Conservation (phyloP, 2,113 vertebrate species). For the Girardinichthys multiradiatus region DNA sequence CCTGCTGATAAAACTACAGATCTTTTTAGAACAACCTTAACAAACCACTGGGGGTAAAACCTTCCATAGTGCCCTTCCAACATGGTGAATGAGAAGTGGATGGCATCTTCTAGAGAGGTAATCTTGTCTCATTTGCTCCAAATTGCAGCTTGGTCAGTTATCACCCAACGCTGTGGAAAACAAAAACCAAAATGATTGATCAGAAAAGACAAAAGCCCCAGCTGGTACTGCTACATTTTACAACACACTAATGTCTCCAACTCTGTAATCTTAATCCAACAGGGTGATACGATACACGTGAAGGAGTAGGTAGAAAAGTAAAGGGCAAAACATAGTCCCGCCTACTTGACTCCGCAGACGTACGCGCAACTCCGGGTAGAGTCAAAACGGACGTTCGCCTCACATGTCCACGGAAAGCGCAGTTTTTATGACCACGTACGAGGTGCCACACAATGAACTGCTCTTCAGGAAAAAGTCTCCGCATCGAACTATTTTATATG, state of each 20-base stretch:
- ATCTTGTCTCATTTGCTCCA: constrained; percentile 54
- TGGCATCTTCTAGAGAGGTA: constrained; percentile 32
- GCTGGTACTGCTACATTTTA: background rate
- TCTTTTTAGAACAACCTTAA: constrained; percentile 26
- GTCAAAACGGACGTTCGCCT: too few relatives aligned
- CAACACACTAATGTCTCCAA: too few relatives aligned
- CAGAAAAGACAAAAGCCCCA: constrained; percentile 18
- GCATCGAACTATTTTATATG: too few relatives aligned
- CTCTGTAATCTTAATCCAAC: background rate
- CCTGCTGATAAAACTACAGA: background rate
- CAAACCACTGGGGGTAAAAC: constrained; percentile 19
- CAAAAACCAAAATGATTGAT: constrained; percentile 59
- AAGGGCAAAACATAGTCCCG: too few relatives aligned
- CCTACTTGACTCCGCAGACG: too few relatives aligned
- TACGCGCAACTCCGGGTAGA: too few relatives aligned
- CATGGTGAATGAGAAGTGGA: constrained; percentile 11
- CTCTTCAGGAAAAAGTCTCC: too few relatives aligned
- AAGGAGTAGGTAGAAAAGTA: background rate
- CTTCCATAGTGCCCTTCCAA: constrained; percentile 31
- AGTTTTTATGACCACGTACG: too few relatives aligned
- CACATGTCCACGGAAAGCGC: too few relatives aligned
- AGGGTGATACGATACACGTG: background rate
- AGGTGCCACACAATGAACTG: too few relatives aligned
- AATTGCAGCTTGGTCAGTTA: constrained; percentile 45
- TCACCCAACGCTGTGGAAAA: constrained; percentile 56